phyloP scores from a whole-genome alignment of 2,113 vertebrate genomes.

The Indri indri region DNA sequence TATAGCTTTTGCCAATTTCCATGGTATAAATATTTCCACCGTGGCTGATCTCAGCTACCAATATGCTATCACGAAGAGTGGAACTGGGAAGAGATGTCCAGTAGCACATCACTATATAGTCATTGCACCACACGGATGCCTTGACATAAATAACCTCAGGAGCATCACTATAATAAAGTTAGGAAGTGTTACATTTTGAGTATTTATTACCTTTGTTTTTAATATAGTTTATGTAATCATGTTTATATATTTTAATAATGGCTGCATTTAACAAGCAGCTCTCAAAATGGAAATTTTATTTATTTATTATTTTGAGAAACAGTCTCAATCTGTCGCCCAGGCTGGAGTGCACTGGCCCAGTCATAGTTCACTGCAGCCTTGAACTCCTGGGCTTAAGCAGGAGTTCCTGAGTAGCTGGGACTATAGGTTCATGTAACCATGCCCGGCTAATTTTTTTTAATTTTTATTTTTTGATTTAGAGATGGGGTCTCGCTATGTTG shows the following conservation, averaged over 20 bases:
- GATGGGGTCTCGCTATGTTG: too few relatives aligned
- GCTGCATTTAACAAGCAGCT: background rate
- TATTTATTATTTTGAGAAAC: too few relatives aligned
- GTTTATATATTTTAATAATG: conserved; percentile 6
- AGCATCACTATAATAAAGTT: background rate
- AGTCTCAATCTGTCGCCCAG: too few relatives aligned
- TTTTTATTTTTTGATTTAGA: too few relatives aligned
- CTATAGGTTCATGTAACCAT: too few relatives aligned
- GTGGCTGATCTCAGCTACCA: background rate
- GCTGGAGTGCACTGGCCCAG: too few relatives aligned
- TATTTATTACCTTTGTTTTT: background rate
- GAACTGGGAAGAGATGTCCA: background rate
- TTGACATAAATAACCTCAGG: background rate
- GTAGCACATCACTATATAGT: too few relatives aligned
- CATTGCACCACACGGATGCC: too few relatives aligned
- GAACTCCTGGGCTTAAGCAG: too few relatives aligned
- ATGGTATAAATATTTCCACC: background rate
- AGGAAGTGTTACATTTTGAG: background rate
- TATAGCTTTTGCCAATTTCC: background rate
- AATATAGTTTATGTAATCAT: background rate
- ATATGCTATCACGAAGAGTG: background rate
- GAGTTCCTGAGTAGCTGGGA: too few relatives aligned
- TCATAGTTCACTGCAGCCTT: too few relatives aligned
- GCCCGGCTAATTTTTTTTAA: too few relatives aligned
- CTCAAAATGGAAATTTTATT: conserved; percentile 3